Conservation (phyloP, 1,140 invertebrate species). For the Drosophila sturtevanti region DNA sequence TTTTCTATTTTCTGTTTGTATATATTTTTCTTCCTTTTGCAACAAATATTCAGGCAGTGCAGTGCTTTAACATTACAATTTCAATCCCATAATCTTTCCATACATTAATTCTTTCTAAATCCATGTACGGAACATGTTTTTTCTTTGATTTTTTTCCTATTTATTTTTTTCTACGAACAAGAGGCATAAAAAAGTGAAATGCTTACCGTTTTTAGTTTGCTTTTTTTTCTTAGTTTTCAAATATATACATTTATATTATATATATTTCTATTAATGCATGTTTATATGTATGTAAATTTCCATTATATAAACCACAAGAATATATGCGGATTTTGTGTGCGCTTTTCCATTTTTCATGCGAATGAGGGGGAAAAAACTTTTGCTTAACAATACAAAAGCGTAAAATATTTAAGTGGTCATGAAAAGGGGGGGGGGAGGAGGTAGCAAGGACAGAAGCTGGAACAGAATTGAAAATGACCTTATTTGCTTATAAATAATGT, state of each 20-base stretch:
- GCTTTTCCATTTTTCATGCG: slow-evolving; percentile 57
- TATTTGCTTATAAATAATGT: slow-evolving; percentile 59
- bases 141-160: not conserved
- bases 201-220: slow-evolving; percentile 28
- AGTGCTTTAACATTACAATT: not conserved
- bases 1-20: not conserved
- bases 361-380: slow-evolving; percentile 43
- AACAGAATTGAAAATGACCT: slow-evolving; percentile 36
- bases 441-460: not conserved
- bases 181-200: slow-evolving; percentile 44
- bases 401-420: slow-evolving; percentile 64
- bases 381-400: slow-evolving; percentile 63
- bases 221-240: slow-evolving; percentile 36
- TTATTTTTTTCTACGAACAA: not conserved
- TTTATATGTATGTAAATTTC: slow-evolving; percentile 28
- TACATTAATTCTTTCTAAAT: slow-evolving; percentile 51
- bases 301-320: slow-evolving; percentile 47
- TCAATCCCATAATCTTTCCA: slow-evolving; percentile 12
- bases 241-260: slow-evolving; percentile 25
- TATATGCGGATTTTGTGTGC: slow-evolving; percentile 26
- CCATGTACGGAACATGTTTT: not conserved
- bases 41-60: not conserved
- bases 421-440: not conserved
- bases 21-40: too few relatives aligned
- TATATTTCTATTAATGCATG: slow-evolving; percentile 1